Conservation (phyloP, 2,113 vertebrate species). For the Pachycephala philippinensis region DNA sequence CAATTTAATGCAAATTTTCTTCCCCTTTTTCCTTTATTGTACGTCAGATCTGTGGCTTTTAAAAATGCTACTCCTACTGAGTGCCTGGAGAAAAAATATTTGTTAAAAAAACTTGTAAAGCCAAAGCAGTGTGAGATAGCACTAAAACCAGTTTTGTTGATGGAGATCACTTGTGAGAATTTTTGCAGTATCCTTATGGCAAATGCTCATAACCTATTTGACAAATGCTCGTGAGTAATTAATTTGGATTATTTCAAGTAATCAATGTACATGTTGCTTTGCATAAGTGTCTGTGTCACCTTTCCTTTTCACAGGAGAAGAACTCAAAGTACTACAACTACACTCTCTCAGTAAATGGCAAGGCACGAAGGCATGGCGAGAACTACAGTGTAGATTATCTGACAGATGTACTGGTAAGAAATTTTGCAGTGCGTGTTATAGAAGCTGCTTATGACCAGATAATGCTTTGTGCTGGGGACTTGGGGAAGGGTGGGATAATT, state of each 20-base stretch:
- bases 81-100: not conserved
- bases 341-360: conserved; percentile 92
- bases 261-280: not conserved
- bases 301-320: conserved; percentile 80
- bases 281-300: not conserved
- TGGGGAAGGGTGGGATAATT: not conserved
- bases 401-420: conserved; percentile 92
- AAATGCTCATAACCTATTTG: not conserved
- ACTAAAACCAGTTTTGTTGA: not conserved
- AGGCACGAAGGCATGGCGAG: conserved; percentile 82
- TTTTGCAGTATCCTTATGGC: not conserved
- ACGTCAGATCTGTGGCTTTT: not conserved
- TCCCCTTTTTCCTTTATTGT: not conserved
- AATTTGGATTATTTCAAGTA: not conserved
- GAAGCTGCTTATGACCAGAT: not conserved
- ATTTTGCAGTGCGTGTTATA: not conserved
- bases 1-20: not conserved
- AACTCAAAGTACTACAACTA: conserved; percentile 99
- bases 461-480: not conserved
- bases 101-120: not conserved
- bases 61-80: not conserved
- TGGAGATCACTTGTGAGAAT: not conserved
- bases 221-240: not conserved
- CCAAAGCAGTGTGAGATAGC: not conserved
- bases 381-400: conserved; percentile 94